Conservation (phyloP, 2,113 vertebrate species). For the Cyanocitta stelleri region DNA sequence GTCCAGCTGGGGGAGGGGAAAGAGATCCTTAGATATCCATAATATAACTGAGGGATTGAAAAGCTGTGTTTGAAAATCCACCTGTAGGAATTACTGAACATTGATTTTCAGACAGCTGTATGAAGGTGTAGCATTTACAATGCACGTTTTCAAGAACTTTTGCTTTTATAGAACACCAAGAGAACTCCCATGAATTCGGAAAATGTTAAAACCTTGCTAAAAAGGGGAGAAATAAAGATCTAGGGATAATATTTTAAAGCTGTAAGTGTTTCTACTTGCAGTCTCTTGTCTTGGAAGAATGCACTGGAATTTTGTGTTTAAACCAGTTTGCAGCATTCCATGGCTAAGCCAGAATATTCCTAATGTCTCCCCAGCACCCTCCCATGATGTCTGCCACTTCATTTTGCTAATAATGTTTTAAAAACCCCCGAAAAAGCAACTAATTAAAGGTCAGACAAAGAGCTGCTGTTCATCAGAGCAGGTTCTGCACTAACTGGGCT, state of each 20-base stretch:
- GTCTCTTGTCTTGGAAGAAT: background rate
- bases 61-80: background rate
- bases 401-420: background rate
- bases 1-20: conserved; percentile 79
- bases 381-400: background rate
- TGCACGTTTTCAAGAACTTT: background rate
- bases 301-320: background rate
- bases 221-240: background rate
- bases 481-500: background rate
- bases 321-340: background rate
- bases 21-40: background rate
- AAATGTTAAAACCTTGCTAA: background rate
- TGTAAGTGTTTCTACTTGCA: background rate
- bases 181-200: background rate
- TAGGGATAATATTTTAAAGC: background rate
- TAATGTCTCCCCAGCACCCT: background rate
- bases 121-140: background rate
- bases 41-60: background rate
- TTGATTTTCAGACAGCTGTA: background rate
- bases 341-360: background rate
- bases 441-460: background rate
- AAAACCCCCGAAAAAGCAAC: background rate
- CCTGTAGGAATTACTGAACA: background rate
- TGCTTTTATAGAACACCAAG: background rate
- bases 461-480: background rate